Base-by-base conservation (phyloP, 1,140 invertebrate genomes). In the Phenacoccus solenopsis region DNA sequence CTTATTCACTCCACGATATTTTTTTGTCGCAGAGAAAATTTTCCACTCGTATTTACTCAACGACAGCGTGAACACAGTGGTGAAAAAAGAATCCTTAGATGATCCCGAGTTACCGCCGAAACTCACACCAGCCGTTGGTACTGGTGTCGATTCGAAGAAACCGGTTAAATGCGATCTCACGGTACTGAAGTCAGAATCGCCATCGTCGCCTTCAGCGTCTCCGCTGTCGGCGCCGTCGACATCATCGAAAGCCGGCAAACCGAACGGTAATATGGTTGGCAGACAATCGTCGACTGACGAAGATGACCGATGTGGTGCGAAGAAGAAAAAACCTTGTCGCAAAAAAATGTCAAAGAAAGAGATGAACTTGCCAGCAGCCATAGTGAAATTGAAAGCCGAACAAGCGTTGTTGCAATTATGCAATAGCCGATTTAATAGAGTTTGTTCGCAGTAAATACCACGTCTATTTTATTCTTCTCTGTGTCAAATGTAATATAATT, bases 331-430 rank as follows among this genome's bases (percentile, higher is more conserved):
- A 49, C 38, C 38, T 5, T 49, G 59, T 64, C 59, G 59, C 20
- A 64, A 64, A 22, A 64, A 64, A 20, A 64, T 64, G 59, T 64
- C 59, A 10, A 24, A 27, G 25, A 64, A 64, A 64, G 59, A 64
- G 59, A 25, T 64, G 21, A 64, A 64, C 20, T 10, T 64, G 20
- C 59, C 59, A 10, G 22, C 59, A 16, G 22, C 21, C 10, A 27
- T 64, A 13, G 25, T 64, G 2, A 64, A 27, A 27, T 10, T 25
- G 25, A 64, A 27, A 64, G 59, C 59, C 10, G 59, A 64, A 24
- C 22, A 24, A 24, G 59, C 59, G 22, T 27, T 64, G 9, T 25
- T 24, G 25, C 22, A 64, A 22, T 24, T 64, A 16, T 25, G 22
- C 16, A 27, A 27, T 10, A 64, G 25, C 25, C 59, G 59, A 5